Evolutionary conservation across 2,113 vertebrate species (phyloP).

Genomic region (Charadrius vociferus): DNA sequence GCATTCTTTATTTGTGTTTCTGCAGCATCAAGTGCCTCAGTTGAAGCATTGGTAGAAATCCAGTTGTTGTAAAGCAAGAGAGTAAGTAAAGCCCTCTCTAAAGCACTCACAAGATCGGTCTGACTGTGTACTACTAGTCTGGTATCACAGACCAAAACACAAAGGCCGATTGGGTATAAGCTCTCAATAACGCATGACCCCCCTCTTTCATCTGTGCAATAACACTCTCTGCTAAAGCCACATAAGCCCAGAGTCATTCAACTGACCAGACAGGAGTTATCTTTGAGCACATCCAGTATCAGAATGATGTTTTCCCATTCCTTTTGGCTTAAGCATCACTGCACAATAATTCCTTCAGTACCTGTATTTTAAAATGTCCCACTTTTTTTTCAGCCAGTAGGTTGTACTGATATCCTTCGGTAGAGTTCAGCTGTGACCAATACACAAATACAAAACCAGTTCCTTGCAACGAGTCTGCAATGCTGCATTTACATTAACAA

Average conservation of each 20-base stretch:
- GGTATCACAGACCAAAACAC: background rate
- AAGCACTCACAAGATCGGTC: background rate
- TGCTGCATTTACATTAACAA: rapidly evolving
- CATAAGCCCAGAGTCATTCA: background rate
- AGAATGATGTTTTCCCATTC: background rate
- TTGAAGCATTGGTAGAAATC: background rate
- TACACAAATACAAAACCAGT: background rate
- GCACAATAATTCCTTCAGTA: background rate
- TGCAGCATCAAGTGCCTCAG: background rate
- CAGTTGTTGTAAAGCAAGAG: background rate
- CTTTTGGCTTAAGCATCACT: background rate
- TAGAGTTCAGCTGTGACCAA: background rate
- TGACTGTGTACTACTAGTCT: background rate
- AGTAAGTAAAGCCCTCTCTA: background rate
- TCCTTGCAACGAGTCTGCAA: background rate
- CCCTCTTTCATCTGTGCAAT: background rate
- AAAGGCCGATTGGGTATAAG: background rate
- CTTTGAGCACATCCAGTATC: background rate
- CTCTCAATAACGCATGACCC: background rate
- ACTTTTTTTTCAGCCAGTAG: background rate
- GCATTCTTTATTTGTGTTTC: background rate
- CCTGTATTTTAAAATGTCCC: background rate
- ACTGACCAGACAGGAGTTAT: background rate
- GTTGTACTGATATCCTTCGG: background rate
- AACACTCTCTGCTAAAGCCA: background rate